Evolutionary conservation across 2,113 vertebrate genomes (phyloP).

Genomic region (Corythornis vintsioides): DNA sequence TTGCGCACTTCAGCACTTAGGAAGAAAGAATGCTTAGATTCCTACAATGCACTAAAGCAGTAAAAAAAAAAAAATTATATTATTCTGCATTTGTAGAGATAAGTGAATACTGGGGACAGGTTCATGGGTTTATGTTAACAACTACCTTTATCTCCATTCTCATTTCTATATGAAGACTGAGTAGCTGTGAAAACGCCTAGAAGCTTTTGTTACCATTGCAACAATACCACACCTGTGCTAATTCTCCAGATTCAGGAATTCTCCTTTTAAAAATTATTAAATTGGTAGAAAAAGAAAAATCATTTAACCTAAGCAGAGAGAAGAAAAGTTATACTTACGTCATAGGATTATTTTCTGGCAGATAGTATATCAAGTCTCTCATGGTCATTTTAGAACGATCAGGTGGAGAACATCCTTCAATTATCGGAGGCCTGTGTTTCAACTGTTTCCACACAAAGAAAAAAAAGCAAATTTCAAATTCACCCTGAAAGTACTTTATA

Average conservation of each 20-base stretch:
- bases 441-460: constrained; percentile 73
- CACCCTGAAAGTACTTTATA: background rate
- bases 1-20: background rate
- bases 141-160: background rate
- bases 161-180: background rate
- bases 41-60: background rate
- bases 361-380: constrained; percentile 95
- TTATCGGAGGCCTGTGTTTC: constrained; percentile 74
- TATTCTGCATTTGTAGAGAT: background rate
- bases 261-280: background rate
- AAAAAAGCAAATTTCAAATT: background rate
- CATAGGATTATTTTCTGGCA: constrained; percentile 93
- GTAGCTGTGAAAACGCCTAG: background rate
- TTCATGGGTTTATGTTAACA: background rate
- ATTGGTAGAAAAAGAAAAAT: background rate
- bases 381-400: constrained; percentile 98
- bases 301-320: background rate
- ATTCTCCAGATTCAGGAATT: background rate
- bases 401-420: constrained; percentile 72
- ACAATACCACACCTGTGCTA: background rate
- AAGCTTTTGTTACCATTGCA: background rate
- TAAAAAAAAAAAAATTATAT: background rate
- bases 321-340: constrained; percentile 78
- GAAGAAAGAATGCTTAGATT: background rate
- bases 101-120: background rate